phyloP scores from a whole-genome alignment of 1,140 invertebrate genomes.

The Ladona fulva region DNA sequence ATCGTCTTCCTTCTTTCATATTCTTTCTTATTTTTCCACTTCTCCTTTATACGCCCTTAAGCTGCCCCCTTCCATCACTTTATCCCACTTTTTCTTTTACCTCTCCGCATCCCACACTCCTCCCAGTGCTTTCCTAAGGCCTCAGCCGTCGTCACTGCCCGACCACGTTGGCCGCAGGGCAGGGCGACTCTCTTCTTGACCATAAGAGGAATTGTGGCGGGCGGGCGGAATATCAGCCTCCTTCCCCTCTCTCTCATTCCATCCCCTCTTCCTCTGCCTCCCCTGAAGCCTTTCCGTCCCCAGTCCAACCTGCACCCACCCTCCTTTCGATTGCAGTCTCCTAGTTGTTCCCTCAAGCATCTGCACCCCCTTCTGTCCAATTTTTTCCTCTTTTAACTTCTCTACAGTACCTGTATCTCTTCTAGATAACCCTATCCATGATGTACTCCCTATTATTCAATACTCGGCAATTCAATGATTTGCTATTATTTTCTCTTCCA shows the following conservation, averaged over 20 bases:
- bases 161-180: not conserved
- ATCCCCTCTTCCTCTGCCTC: not conserved
- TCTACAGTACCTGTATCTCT: not conserved
- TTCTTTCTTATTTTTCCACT: not conserved
- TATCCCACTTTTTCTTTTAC: not conserved
- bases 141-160: not conserved
- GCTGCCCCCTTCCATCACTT: not conserved
- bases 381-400: not conserved
- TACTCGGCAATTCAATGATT: too few species aligned
- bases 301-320: not conserved
- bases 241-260: too few species aligned
- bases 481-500: too few species aligned
- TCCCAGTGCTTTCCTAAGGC: not conserved
- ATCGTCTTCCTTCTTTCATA: not conserved
- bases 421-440: too few species aligned
- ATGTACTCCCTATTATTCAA: too few species aligned
- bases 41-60: not conserved
- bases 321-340: not conserved
- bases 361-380: not conserved
- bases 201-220: conserved; percentile 17
- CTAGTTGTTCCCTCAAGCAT: not conserved
- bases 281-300: not conserved
- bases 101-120: not conserved
- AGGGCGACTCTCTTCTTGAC: conserved; percentile 19
- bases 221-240: not conserved